Percentiles rank a stretch among this genome's conserved stretches.
These are phyloP conservation scores for Oncorhynchus masou DNA, from an alignment of 2,113 vertebrate species.

Conservation along the genomic window DNA sequence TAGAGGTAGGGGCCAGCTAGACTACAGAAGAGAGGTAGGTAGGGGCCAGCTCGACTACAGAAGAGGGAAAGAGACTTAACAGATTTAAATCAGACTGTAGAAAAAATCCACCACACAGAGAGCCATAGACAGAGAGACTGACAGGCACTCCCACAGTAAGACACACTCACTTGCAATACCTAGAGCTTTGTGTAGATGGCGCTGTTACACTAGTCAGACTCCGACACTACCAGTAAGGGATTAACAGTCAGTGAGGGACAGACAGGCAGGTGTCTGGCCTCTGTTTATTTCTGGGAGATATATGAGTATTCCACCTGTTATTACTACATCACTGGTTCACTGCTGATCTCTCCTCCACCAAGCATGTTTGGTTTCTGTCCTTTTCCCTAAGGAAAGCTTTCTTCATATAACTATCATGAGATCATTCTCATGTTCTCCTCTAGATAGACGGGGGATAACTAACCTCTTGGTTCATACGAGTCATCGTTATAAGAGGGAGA, in stretches of 20 bases:
- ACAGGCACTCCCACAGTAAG: constrained; percentile 45
- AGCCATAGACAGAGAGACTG: constrained; percentile 33
- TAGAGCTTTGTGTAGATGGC: constrained; percentile 57
- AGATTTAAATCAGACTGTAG: constrained; percentile 55
- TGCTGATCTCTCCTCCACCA: constrained; percentile 35
- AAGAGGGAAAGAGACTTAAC: constrained; percentile 17
- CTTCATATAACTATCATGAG: constrained; percentile 45
- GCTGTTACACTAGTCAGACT: constrained; percentile 59
- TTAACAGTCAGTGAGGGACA: constrained; percentile 33
- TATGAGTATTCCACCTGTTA: constrained; percentile 47
- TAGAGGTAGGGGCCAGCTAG: no score
- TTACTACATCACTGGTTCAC: constrained; percentile 48
- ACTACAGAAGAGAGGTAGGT: no score
- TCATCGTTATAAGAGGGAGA: background rate
- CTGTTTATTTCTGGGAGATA: constrained; percentile 58
- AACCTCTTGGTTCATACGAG: background rate
- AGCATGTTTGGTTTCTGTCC: constrained; percentile 45
- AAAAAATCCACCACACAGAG: constrained; percentile 44
- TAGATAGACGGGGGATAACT: background rate
- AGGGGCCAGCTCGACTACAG: no score
- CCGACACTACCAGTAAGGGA: constrained; percentile 50
- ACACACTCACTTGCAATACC: constrained; percentile 59
- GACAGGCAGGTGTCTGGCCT: constrained; percentile 54
- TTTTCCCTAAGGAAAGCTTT: constrained; percentile 59
- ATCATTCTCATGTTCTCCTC: background rate